phyloP scores from a whole-genome alignment of 2,888 invertebrate species.

The Pseudococcus longispinus region DNA sequence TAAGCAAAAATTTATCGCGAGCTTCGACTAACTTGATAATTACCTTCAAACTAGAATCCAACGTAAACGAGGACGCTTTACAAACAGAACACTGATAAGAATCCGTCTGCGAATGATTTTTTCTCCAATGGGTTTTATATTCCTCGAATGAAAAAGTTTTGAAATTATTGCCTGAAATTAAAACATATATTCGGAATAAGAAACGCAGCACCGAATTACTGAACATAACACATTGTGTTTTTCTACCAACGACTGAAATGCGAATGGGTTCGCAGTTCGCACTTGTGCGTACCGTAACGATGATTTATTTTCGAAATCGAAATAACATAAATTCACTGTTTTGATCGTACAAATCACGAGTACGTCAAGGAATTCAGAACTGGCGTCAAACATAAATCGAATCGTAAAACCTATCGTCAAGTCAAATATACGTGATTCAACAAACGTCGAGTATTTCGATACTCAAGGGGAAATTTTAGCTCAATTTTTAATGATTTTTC shows the following conservation, averaged over 20 bases:
- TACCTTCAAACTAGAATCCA: neutral
- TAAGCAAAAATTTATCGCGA: neutral
- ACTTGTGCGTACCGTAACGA: neutral
- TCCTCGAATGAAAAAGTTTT: neutral
- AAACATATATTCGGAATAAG: neutral
- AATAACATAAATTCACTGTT: neutral
- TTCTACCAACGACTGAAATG: neutral
- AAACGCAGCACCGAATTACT: neutral
- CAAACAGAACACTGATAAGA: neutral
- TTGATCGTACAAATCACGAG: neutral
- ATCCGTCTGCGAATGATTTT: constrained; percentile 26
- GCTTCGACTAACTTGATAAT: neutral
- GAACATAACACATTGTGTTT: neutral
- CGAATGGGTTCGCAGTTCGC: neutral
- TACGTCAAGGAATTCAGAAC: neutral
- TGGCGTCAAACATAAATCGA: neutral
- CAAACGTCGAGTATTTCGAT: neutral
- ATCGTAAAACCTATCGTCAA: neutral
- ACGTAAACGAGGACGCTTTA: neutral
- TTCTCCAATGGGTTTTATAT: constrained; percentile 22
- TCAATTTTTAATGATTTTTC: neutral
- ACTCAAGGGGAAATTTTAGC: neutral
- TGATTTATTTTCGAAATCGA: neutral
- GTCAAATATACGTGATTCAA: neutral
- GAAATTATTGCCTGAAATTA: constrained; percentile 4